phyloP scores from a whole-genome alignment of 2,888 invertebrate species.

The Drosophila merina region DNA sequence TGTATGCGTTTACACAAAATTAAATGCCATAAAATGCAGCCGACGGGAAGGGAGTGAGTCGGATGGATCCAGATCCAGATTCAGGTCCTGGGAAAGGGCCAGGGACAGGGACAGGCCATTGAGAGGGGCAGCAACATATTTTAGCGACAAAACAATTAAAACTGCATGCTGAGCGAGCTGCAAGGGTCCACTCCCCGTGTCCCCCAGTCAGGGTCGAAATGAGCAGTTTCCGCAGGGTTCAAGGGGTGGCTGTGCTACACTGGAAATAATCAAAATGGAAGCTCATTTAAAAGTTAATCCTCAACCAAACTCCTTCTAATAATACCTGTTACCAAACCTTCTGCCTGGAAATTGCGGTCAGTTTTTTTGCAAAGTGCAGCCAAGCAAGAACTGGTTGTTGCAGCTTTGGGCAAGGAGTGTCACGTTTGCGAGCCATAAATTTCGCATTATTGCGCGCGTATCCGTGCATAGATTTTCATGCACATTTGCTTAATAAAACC shows the following conservation, averaged over 20 bases:
- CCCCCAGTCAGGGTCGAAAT: slow-evolving; percentile 57
- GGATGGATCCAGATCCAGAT: neutral
- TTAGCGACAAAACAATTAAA: slow-evolving; percentile 71
- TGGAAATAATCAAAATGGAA: neutral
- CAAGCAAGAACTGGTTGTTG: slow-evolving; percentile 4
- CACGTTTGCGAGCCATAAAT: slow-evolving; percentile 73
- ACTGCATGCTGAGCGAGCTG: slow-evolving; percentile 62
- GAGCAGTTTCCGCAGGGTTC: slow-evolving; percentile 61
- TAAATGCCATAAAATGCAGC: slow-evolving; percentile 66
- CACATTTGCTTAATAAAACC: slow-evolving; percentile 72
- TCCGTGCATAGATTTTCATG: slow-evolving; percentile 71
- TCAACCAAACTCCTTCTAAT: neutral
- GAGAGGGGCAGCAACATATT: slow-evolving; percentile 50
- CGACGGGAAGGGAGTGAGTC: neutral
- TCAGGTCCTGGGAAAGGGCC: neutral
- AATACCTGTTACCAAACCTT: neutral
- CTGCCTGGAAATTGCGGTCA: neutral
- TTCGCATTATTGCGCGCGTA: slow-evolving; percentile 68
- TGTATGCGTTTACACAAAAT: slow-evolving; percentile 45
- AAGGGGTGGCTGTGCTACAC: neutral
- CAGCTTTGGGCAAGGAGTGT: slow-evolving; percentile 44
- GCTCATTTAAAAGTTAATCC: neutral
- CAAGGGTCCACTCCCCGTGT: slow-evolving; percentile 10
- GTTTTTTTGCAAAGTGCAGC: slow-evolving; percentile 3
- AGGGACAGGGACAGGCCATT: neutral